Conservation (phyloP, 2,888 invertebrate species). For the Tupiocoris notatus region DNA sequence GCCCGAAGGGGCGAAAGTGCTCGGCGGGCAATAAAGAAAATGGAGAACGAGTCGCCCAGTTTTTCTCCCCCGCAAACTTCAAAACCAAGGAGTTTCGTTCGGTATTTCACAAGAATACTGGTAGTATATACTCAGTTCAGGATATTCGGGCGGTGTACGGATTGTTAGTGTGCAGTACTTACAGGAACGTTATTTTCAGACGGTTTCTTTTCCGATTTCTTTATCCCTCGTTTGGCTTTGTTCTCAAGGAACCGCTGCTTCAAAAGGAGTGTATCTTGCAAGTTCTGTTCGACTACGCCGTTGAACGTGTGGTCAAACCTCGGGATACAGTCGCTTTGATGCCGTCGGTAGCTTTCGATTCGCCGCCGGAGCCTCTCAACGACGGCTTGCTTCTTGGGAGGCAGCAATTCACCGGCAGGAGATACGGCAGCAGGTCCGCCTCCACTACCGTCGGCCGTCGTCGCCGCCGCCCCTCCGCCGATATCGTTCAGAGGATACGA, state of each 20-base stretch:
- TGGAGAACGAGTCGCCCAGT: no score
- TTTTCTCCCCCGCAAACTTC: no score
- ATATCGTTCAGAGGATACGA: slow-evolving; percentile 40
- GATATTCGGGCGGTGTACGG: background rate
- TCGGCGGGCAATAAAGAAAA: no score
- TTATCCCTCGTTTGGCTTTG: slow-evolving; percentile 81
- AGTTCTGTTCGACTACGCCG: slow-evolving; percentile 85
- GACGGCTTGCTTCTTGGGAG: slow-evolving; percentile 79
- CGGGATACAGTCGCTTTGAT: slow-evolving; percentile 82
- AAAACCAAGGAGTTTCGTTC: no score
- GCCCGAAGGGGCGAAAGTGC: no score
- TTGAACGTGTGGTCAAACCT: slow-evolving; percentile 85
- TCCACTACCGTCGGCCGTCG: background rate
- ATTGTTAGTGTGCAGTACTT: no score
- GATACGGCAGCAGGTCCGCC: slow-evolving; percentile 38
- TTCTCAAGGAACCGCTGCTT: slow-evolving; percentile 88
- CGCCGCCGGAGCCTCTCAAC: slow-evolving; percentile 80
- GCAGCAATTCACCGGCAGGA: slow-evolving; percentile 66
- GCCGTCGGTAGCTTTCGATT: slow-evolving; percentile 81
- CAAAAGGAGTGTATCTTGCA: slow-evolving; percentile 81
- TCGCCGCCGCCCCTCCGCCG: slow-evolving; percentile 3
- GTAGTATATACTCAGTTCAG: background rate
- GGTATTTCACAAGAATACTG: no score
- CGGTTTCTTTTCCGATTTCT: slow-evolving; percentile 73
- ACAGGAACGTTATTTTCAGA: slow-evolving; percentile 55